Percentiles rank a stretch among this genome's conserved stretches.
These are phyloP conservation scores for Campoplex nolae DNA, from an alignment of 2,888 invertebrate genomes.

Conservation along the genomic window DNA sequence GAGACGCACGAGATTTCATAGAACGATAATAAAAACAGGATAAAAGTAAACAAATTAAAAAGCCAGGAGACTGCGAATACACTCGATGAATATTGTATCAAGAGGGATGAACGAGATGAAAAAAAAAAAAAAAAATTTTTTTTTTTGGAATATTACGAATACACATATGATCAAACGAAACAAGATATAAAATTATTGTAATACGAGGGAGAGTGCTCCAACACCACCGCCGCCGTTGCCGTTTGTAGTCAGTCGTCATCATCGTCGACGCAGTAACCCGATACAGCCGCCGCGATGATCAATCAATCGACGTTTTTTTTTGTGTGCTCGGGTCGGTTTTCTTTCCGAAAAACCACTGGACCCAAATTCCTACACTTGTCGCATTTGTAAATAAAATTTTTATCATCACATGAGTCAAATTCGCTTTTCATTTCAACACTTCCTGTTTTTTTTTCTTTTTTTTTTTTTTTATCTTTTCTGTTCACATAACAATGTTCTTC, in stretches of 20 bases:
- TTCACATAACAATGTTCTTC: background rate
- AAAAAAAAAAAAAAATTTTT: slow-evolving; percentile 2
- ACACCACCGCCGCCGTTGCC: slow-evolving; percentile 37
- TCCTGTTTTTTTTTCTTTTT: background rate
- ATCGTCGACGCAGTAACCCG: slow-evolving; percentile 21
- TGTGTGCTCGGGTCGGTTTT: slow-evolving; percentile 73
- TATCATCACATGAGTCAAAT: slow-evolving; percentile 80
- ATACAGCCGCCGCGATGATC: slow-evolving; percentile 58
- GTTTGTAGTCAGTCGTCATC: background rate
- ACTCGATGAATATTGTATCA: slow-evolving; percentile 21
- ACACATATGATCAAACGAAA: slow-evolving; percentile 25
- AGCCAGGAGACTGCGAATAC: slow-evolving; percentile 53
- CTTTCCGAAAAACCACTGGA: slow-evolving; percentile 81
- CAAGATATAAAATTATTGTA: slow-evolving; percentile 27
- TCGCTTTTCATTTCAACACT: slow-evolving; percentile 13
- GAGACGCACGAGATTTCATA: slow-evolving; percentile 69
- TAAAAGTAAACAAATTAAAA: slow-evolving; percentile 8
- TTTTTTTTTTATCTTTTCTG: too few species aligned
- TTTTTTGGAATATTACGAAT: slow-evolving; percentile 34
- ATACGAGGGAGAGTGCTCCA: slow-evolving; percentile 41
- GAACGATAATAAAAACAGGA: background rate
- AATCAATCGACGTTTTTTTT: slow-evolving; percentile 58
- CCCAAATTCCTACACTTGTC: slow-evolving; percentile 83
- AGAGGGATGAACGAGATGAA: background rate
- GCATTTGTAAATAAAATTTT: slow-evolving; percentile 84